Base-by-base conservation (phyloP, 2,797 vertebrate genomes). In the Epinephelus coioides region DNA sequence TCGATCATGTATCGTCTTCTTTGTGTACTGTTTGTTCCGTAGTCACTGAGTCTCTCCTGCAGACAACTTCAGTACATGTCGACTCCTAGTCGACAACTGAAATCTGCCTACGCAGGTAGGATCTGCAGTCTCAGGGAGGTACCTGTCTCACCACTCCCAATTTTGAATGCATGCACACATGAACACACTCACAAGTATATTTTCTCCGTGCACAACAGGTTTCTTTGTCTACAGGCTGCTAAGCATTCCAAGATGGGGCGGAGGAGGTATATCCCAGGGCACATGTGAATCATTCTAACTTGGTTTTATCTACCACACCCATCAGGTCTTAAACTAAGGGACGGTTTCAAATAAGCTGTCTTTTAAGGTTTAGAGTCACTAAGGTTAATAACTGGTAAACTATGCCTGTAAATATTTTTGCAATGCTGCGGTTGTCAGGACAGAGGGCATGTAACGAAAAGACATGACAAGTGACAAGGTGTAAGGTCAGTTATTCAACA, bases 231-330 rank as follows among this genome's bases (percentile, higher is more conserved):
- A 27, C 50, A 23, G 72, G 62, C 78, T 78, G 78, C 76, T 65
- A 30, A 74, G 66, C 91, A 95, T 95, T 94, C 94, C 89, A 54
- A 5, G 3, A 21, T 46, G 34, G 86, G 95, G 95, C 15, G 93
- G 89, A 89, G 91, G 55, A 80, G 65, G 55, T 56, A 64, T 23
- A 73, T 79, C 87, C 69, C 2, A 12, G 17, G 53, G 79, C 54
- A 55, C 13, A 15, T 54, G 70, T 91, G 86, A 94, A 79, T 90
- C 86, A 91, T 56, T 76, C 50, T 5, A 0, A 53, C 2, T n/a
- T 40, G 11, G 59, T 76, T 80, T 84, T 43, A 73, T 43, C 10
- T 43, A 60, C 60, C 89, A 65, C 92, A 82, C 92, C 91, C 56
- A 46, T 5, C 1, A 73, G 18, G 44, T 69, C 70, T 77, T 79